Base-by-base conservation (phyloP, 2,888 invertebrate species). In the Catocala nupta region DNA sequence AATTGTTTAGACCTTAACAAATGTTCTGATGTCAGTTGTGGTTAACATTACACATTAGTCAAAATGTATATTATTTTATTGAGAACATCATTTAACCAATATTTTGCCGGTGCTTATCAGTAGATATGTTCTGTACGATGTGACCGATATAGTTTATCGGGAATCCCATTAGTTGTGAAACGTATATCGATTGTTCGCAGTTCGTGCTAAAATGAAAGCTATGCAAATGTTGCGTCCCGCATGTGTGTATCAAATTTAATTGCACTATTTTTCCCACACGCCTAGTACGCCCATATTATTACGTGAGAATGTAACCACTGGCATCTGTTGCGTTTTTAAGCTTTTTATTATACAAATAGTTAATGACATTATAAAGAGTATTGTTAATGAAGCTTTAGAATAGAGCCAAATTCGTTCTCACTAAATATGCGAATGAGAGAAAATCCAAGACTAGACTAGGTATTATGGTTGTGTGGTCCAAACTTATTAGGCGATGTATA, bases 191-290 rank as follows among this genome's bases (percentile, higher is more conserved):
- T 50, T 5, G 39, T 49, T 12, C 11, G 13, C 43, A 43, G 33
- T 49, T 42, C 12, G 42, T 33, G 9, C 10, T 13, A 16, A 10
- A 45, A 58, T 58, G 51, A 45, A 45, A 52, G 45, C 45, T 34
- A 51, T 51, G 58, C 36, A 51, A 51, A 58, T 57, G 49, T 43
- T 51, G 43, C 39, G 36, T 36, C 47, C 33, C 42, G 39, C 59
- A 53, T 59, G 16, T 42, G 47, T 52, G 39, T 47, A 47, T 47
- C 39, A 47, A 13, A 39, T 36, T 16, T 47, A 47, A 51, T 47
- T 47, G 44, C 52, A 43, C 39, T 12, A 16, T 16, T 39, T 33
- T 52, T 47, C 12, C 11, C 45, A 59, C 39, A 36, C 11, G 16
- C 10, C 5, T 44, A 42, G 25, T 25, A 4, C 42, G n/a, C 43